Base-by-base conservation (phyloP, 2,888 invertebrate genomes). In the Lycaena phlaeas region DNA sequence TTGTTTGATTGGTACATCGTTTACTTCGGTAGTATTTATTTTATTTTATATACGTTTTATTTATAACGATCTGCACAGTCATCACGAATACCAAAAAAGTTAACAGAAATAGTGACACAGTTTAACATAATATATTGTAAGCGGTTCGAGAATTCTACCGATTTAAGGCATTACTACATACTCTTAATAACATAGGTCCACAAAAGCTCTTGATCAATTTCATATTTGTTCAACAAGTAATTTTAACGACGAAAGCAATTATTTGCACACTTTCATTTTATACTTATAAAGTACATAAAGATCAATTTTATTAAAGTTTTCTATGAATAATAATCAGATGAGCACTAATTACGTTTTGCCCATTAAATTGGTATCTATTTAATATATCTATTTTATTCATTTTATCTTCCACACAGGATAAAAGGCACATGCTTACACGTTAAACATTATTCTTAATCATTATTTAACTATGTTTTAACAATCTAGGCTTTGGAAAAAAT, bases 401-500 rank as follows among this genome's bases (percentile, higher is more conserved):
- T 22, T 2, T 10, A 27, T 3, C 18, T 26, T 14, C 27, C 15
- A 26, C 14, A 27, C 14, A 37, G 10, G 14, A 14, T 38, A 25
- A 30, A 39, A 39, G 39, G 39, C 39, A 39, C 39, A 30, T 30
- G 18, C 39, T 28, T 30, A 39, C 30, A 14, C 30, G 25, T 30
- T 14, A 14, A 14, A 25, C 14, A 10, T 14, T 14, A 14, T n/a
- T 30, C 6, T 31, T 7, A 15, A 18, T 18, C 5, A 7, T 11
- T 18, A 12, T 22, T 12, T 34, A 22, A 34, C n/a, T 34, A 30
- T 12, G 29, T 26, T 30, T 30, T 30, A 39, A 30, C 30, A 39
- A 18, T 25, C 39, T 39, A 39, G 39, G 31, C 39, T 39, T 39
- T 39, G 39, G 39, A 31, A 39, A 26, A 26, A 26, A 25, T 39